These are phyloP conservation scores for Drosophila lowei DNA, from an alignment of 1,140 invertebrate genomes.

Conservation along the genomic window DNA sequence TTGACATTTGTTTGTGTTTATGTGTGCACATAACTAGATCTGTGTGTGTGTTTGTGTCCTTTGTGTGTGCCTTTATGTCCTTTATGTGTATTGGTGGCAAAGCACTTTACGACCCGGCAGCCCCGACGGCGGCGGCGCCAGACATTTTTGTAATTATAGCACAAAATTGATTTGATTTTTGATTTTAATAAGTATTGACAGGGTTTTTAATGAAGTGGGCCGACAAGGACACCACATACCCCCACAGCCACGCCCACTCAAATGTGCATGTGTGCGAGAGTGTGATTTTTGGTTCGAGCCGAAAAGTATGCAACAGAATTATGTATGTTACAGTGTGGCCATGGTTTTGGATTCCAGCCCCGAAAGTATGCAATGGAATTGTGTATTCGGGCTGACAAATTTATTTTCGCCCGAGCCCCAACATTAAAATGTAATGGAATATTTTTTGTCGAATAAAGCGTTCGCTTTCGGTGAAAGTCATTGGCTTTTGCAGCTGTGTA, in stretches of 20 bases:
- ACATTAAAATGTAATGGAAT: slow-evolving; percentile 63
- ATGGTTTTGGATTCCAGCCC: not conserved
- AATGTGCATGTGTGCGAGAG: slow-evolving; percentile 17
- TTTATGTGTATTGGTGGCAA: slow-evolving; percentile 17
- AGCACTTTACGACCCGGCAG: slow-evolving; percentile 65
- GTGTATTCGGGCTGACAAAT: too few relatives aligned
- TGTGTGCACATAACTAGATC: slow-evolving; percentile 2
- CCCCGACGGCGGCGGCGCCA: slow-evolving; percentile 32
- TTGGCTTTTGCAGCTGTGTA: slow-evolving; percentile 1
- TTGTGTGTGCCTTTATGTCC: not conserved
- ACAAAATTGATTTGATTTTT: slow-evolving; percentile 80
- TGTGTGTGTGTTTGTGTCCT: not conserved
- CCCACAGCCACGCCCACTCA: slow-evolving; percentile 13
- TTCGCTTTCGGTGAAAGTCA: slow-evolving; percentile 13
- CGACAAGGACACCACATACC: not conserved
- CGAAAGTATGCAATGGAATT: slow-evolving; percentile 16
- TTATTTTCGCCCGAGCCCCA: not conserved
- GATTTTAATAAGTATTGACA: slow-evolving; percentile 81
- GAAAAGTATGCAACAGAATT: too few relatives aligned
- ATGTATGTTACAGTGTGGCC: not conserved
- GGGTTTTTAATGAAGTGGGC: slow-evolving; percentile 73
- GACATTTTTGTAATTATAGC: slow-evolving; percentile 79
- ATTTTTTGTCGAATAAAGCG: slow-evolving; percentile 39
- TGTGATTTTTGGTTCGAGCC: too few relatives aligned
- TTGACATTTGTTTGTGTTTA: slow-evolving; percentile 72